Conservation (phyloP, 1,140 invertebrate species). For the Trichogramma pretiosum region DNA sequence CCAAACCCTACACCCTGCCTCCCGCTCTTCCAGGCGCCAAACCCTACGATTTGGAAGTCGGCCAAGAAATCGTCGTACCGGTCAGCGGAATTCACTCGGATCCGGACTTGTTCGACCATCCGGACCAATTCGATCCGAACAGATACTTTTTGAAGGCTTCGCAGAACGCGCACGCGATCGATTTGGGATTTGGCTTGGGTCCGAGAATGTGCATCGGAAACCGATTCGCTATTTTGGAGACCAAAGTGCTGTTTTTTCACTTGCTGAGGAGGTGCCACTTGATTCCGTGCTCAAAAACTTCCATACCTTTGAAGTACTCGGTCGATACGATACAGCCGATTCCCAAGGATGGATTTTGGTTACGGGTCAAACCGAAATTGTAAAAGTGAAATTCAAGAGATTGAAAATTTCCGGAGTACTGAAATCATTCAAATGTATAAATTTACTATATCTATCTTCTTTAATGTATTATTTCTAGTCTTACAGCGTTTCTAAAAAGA, state of each 20-base stretch:
- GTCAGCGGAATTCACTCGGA: slow-evolving; percentile 45
- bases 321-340: slow-evolving; percentile 27
- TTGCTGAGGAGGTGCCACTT: slow-evolving; percentile 30
- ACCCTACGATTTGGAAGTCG: slow-evolving; percentile 25
- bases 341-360: slow-evolving; percentile 34
- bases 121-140: slow-evolving; percentile 46
- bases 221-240: slow-evolving; percentile 42
- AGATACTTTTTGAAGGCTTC: slow-evolving; percentile 43
- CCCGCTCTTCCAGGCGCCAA: slow-evolving; percentile 9
- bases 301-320: slow-evolving; percentile 31
- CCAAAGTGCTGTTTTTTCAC: slow-evolving; percentile 32
- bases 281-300: slow-evolving; percentile 29
- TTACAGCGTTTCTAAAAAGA: too few relatives aligned
- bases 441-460: too few relatives aligned
- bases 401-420: too few relatives aligned
- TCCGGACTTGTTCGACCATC: slow-evolving; percentile 41
- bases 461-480: too few relatives aligned
- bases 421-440: too few relatives aligned
- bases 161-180: slow-evolving; percentile 33
- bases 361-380: slow-evolving; percentile 25
- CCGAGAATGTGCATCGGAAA: slow-evolving; percentile 41
- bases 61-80: slow-evolving; percentile 35
- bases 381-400: too few relatives aligned
- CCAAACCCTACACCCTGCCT: slow-evolving; percentile 29
- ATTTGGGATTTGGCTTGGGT: slow-evolving; percentile 49